Percentiles rank a stretch among this genome's conserved stretches.
Evolutionary conservation across 1,140 invertebrate species (phyloP).

Genomic region (Polypedilum vanderplanki): DNA sequence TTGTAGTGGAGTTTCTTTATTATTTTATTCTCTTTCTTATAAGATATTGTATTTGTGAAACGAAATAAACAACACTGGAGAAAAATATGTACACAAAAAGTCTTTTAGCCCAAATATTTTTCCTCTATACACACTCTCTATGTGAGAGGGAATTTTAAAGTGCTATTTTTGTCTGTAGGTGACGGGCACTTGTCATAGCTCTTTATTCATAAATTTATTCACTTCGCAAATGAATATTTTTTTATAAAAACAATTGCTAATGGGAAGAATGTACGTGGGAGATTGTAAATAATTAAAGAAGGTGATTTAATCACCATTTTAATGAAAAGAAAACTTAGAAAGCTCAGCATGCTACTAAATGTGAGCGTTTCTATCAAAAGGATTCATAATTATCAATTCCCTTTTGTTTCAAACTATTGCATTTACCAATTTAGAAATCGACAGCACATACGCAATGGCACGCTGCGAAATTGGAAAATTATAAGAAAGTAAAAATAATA

Average conservation of each 20-base stretch:
- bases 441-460: too few species aligned
- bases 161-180: conserved; percentile 17
- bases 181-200: conserved; percentile 15
- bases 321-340: background rate
- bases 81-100: background rate
- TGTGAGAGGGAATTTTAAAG: background rate
- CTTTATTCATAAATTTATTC: conserved; percentile 2
- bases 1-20: background rate
- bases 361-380: background rate
- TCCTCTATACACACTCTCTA: background rate
- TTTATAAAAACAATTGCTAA: background rate
- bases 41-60: background rate
- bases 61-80: background rate
- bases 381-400: background rate
- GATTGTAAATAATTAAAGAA: too few species aligned
- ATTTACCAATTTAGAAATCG: background rate
- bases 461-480: background rate
- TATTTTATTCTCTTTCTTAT: background rate
- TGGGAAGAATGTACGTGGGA: background rate
- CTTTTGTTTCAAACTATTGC: background rate
- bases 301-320: too few species aligned
- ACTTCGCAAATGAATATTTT: background rate
- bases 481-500: conserved; percentile 10
- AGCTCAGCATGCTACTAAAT: background rate
- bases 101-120: conserved; percentile 27